A percentile compares a stretch with the other conserved stretches of the same genome.
These are phyloP conservation scores for Napeogenes inachia DNA, from an alignment of 2,888 invertebrate species.

Conservation along the genomic window DNA sequence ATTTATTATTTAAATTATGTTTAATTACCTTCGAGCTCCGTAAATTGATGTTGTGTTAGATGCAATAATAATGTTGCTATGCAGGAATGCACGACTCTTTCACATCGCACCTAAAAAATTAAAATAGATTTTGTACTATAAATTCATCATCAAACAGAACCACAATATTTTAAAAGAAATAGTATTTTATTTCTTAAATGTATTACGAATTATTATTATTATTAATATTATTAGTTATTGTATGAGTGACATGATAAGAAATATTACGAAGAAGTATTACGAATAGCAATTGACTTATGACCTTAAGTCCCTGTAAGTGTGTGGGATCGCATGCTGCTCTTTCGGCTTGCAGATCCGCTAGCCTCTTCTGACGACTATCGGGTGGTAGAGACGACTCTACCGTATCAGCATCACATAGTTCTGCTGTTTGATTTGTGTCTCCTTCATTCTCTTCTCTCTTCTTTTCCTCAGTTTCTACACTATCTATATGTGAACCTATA, in stretches of 20 bases:
- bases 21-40: conserved; percentile 88
- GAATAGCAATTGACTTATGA: conserved; percentile 15
- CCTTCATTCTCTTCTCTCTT: conserved; percentile 69
- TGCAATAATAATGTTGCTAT: conserved; percentile 88
- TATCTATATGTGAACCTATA: not conserved
- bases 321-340: conserved; percentile 89
- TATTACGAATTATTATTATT: too few relatives aligned
- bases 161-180: too few relatives aligned
- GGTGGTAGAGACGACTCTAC: conserved; percentile 84
- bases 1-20: not conserved
- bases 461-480: conserved; percentile 59
- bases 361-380: conserved; percentile 81
- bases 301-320: conserved; percentile 83
- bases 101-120: conserved; percentile 76
- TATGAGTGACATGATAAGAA: too few relatives aligned
- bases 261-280: too few relatives aligned
- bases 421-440: conserved; percentile 74
- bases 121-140: not conserved
- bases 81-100: conserved; percentile 87
- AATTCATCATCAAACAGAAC: too few relatives aligned
- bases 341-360: conserved; percentile 84
- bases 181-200: too few relatives aligned
- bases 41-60: conserved; percentile 88
- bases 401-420: conserved; percentile 79
- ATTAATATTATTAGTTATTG: too few relatives aligned